Evolutionary conservation across 1,140 invertebrate genomes (phyloP).

Genomic region (Cotesia vestalis): DNA sequence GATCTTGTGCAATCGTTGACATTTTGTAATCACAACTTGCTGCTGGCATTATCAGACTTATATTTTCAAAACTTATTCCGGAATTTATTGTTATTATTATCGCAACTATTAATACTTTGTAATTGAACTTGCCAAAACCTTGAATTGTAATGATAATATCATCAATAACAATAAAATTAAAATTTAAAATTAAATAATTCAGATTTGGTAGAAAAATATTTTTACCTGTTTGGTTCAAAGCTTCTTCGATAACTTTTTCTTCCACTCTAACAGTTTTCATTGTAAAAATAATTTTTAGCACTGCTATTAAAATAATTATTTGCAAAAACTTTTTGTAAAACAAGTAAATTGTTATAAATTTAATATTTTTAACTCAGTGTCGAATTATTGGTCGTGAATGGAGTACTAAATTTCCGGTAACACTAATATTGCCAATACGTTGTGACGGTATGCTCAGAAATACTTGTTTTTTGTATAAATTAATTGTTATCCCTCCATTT

Average conservation of each 20-base stretch:
- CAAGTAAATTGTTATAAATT: too few species aligned
- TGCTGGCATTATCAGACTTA: constrained; percentile 69
- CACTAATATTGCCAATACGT: too few species aligned
- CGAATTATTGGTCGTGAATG: too few species aligned
- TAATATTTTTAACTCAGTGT: too few species aligned
- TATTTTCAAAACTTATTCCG: constrained; percentile 53
- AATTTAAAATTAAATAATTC: background rate
- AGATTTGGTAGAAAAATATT: background rate
- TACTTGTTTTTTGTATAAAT: too few species aligned
- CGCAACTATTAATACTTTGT: constrained; percentile 61
- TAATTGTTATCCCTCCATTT: too few species aligned
- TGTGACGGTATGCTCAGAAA: too few species aligned
- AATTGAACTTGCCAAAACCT: constrained; percentile 70
- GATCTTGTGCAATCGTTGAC: constrained; percentile 67
- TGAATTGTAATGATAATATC: background rate
- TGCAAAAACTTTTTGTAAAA: too few species aligned
- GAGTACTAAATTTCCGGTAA: too few species aligned
- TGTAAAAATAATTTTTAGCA: too few species aligned
- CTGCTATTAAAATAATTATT: too few species aligned
- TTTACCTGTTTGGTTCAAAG: constrained; percentile 7
- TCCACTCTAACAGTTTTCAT: background rate
- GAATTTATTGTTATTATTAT: constrained; percentile 69
- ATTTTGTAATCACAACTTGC: constrained; percentile 69
- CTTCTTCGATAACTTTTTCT: constrained; percentile 9
- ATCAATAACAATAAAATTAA: background rate